These are phyloP conservation scores for Chrysocyon brachyurus DNA, from an alignment of 2,797 vertebrate species.

Conservation along the genomic window DNA sequence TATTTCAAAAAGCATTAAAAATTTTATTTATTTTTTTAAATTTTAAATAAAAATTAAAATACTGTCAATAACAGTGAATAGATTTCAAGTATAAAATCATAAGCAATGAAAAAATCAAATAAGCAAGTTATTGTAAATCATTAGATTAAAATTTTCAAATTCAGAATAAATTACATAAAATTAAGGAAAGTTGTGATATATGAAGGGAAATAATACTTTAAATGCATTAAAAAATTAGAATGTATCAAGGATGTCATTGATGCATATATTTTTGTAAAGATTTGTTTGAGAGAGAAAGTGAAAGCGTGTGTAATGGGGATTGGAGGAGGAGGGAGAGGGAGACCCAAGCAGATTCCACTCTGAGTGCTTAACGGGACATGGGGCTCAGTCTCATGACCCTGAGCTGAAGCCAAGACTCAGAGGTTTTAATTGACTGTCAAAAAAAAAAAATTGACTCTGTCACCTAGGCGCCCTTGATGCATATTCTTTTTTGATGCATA, in stretches of 20 bases:
- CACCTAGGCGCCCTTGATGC: not conserved
- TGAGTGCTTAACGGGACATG: not conserved
- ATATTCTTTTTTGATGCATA: not conserved
- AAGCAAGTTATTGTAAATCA: not conserved
- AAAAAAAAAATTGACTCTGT: not conserved
- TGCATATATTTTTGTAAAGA: not conserved
- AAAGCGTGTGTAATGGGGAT: not conserved
- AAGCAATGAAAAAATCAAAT: slow-evolving; percentile 23
- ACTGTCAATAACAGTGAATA: not conserved
- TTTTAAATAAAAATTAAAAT: slow-evolving; percentile 45
- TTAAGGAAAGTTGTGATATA: slow-evolving; percentile 17
- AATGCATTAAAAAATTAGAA: slow-evolving; percentile 31
- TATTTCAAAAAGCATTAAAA: slow-evolving; percentile 33
- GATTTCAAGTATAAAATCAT: not conserved
- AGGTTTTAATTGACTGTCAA: not conserved
- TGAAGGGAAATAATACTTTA: slow-evolving; percentile 44
- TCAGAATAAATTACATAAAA: slow-evolving; percentile 37
- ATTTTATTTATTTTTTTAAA: slow-evolving; percentile 46
- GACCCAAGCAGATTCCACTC: not conserved
- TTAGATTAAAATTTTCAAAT: slow-evolving; percentile 13
- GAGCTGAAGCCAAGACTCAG: not conserved
- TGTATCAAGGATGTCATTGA: not conserved
- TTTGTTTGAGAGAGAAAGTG: not conserved
- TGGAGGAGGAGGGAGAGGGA: not conserved
- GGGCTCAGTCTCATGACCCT: not conserved